phyloP scores from a whole-genome alignment of 1,140 invertebrate species.

The Archegozetes longisetosus region DNA sequence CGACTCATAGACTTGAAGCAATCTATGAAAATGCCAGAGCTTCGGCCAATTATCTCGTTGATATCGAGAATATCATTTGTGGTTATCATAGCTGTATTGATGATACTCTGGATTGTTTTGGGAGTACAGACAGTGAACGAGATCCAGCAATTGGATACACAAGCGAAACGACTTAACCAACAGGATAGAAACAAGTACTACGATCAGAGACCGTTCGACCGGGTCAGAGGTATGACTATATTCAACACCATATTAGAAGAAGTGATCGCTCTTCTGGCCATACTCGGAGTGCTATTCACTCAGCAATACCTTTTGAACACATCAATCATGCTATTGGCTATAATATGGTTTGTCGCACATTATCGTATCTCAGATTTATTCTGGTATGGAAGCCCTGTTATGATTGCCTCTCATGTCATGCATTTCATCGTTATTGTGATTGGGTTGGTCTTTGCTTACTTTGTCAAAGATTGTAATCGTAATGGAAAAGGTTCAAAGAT shows the following conservation, averaged over 20 bases:
- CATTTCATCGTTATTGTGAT: neutral
- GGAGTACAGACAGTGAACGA: neutral
- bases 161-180: neutral
- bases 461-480: neutral
- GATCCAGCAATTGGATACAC: neutral
- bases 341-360: neutral
- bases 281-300: neutral
- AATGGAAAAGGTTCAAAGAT: too few species aligned
- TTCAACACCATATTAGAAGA: neutral
- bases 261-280: neutral
- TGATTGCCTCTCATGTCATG: neutral
- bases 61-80: neutral
- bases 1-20: too few species aligned
- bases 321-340: neutral
- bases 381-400: neutral
- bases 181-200: neutral
- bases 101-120: neutral
- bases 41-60: neutral
- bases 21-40: neutral
- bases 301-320: neutral
- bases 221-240: neutral
- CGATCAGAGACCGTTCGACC: neutral
- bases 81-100: neutral
- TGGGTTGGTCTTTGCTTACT: neutral
- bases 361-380: neutral